phyloP scores from a whole-genome alignment of 2,888 invertebrate species.

The Anorthoa munda region DNA sequence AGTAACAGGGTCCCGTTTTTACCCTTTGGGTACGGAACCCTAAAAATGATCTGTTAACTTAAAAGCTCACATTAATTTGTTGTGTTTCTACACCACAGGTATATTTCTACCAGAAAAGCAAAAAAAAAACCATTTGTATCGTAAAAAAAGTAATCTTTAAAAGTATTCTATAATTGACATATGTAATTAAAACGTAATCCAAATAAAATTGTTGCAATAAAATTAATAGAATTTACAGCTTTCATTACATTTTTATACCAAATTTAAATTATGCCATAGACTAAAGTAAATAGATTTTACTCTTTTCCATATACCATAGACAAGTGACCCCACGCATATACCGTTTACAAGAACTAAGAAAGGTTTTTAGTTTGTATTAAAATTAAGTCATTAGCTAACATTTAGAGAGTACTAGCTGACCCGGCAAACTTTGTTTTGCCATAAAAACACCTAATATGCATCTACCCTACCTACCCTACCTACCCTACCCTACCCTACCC shows the following conservation, averaged over 20 bases:
- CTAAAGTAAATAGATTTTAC: neutral
- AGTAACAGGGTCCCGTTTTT: no score
- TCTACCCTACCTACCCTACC: no score
- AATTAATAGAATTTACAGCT: slow-evolving; percentile 8
- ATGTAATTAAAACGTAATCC: slow-evolving; percentile 26
- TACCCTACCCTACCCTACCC: no score
- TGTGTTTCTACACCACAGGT: neutral
- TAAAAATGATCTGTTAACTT: neutral
- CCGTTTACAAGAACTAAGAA: slow-evolving; percentile 29
- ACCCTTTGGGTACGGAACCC: no score
- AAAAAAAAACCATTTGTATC: slow-evolving; percentile 6
- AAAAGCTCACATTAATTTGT: slow-evolving; percentile 15
- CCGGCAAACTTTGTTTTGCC: no score
- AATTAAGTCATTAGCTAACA: slow-evolving; percentile 67
- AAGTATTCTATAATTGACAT: slow-evolving; percentile 21
- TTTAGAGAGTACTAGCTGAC: slow-evolving; percentile 30
- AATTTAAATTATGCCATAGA: neutral
- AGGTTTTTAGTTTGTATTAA: slow-evolving; percentile 57
- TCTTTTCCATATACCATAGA: neutral
- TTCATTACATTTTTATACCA: slow-evolving; percentile 1
- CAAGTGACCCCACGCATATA: slow-evolving; percentile 45
- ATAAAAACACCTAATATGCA: no score
- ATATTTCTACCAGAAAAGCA: slow-evolving; percentile 5
- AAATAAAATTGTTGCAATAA: slow-evolving; percentile 23
- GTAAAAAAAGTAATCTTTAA: no score